Evolutionary conservation across 2,888 invertebrate genomes (phyloP), one percentile per base, ranked within the genome.

Genomic region (Carterocephalus palaemon): DNA sequence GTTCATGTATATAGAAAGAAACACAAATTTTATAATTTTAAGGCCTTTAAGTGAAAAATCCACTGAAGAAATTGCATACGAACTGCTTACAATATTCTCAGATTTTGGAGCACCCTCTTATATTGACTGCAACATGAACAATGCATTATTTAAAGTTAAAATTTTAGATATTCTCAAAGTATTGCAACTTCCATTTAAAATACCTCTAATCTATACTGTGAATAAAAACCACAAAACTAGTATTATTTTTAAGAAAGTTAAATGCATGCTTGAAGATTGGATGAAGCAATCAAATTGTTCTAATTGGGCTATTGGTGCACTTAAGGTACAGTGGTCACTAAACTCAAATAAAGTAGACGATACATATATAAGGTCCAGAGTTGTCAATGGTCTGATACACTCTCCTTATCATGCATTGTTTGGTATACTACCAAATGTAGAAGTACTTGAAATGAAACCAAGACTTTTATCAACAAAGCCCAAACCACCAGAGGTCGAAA

Each of bases 371-470:
- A n/a, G 29, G 4, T 29, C 29, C 16, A 29, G 16, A 29, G 2
- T 29, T 8, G 5, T 29, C 8, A 2, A 4, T 16, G 29, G 29
- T 8, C 4, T 3, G 2, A 8, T 29, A 15, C 2, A 29, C 1
- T 29, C 29, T 8, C 29, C 29, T 4, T 29, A 29, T 5, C 29
- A 29, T 16, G 29, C 29, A 7, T 2, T 29, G 29, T 29, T 29
- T 16, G 29, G 29, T 5, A 1, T 12, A 1, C 2, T 29, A 15
- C 29, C 29, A 8, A 15, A 16, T 9, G 1, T 9, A 5, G 12
- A 29, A 1, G 4, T 8, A 29, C n/a, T 29, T 2, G 8, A 29
- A 3, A 8, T 29, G 1, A 29, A 15, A 2, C 3, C 2, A 3
- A 29, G 2, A 16, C 8, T n/a, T n/a, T n/a, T n/a, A n/a, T n/a